Percentiles rank a stretch among this genome's conserved stretches.
Evolutionary conservation across 2,888 invertebrate species (phyloP).

Genomic region (Folsomia manolachei): DNA sequence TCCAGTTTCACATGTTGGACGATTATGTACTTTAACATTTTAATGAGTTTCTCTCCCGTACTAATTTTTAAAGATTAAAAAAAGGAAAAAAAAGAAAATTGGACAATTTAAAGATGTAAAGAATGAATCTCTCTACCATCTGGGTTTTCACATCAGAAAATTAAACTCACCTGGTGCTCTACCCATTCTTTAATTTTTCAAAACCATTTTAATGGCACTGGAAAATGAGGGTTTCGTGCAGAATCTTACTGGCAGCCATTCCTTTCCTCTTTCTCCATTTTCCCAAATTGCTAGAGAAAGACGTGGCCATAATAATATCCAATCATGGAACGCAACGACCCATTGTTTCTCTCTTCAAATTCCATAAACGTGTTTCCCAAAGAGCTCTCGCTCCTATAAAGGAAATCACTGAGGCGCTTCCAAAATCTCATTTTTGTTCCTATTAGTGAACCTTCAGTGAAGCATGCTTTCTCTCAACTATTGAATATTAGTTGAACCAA

Average conservation of each 20-base stretch:
- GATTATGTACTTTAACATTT: too few relatives aligned
- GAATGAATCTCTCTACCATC: background rate
- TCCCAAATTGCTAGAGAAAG: background rate
- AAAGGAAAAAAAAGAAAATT: background rate
- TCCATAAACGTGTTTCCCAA: background rate
- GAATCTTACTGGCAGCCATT: background rate
- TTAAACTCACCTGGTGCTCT: background rate
- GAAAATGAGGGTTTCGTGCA: background rate
- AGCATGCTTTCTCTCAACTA: conserved; percentile 1
- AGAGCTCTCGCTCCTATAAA: background rate
- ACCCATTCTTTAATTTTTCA: background rate
- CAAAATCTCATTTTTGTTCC: conserved; percentile 2
- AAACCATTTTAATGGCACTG: background rate
- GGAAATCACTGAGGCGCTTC: background rate
- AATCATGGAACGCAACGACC: background rate
- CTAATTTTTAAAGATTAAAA: background rate
- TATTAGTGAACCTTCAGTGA: background rate
- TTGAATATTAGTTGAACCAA: conserved; percentile 4
- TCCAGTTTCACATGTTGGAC: too few relatives aligned
- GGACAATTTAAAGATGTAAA: too few relatives aligned
- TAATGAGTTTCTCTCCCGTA: too few relatives aligned
- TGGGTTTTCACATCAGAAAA: background rate
- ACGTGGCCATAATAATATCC: background rate
- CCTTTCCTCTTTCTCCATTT: background rate
- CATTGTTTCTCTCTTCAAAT: background rate